Evolutionary conservation across 1,140 invertebrate species (phyloP).

Genomic region (Bombus waltoni): DNA sequence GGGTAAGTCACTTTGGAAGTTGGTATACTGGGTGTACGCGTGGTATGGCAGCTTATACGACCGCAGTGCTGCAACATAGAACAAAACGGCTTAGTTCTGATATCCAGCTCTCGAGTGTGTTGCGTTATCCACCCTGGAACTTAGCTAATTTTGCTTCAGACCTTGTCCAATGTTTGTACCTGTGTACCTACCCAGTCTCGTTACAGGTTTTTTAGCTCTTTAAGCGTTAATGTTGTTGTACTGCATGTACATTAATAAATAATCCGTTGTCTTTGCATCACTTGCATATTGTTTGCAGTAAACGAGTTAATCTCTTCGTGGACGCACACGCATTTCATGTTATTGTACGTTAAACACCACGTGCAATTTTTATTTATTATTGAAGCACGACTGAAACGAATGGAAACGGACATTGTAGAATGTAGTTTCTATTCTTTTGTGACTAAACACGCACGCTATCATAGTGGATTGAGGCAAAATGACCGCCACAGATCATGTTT

Average conservation of each 20-base stretch:
- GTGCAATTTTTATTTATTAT: no score
- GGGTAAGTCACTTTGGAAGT: slow-evolving; percentile 69
- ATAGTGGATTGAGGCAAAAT: no score
- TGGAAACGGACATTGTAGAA: background rate
- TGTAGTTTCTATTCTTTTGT: no score
- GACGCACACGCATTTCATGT: no score
- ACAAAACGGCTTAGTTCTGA: slow-evolving; percentile 70
- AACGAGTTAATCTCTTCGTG: no score
- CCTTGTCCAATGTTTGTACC: slow-evolving; percentile 34
- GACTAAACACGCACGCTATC: no score
- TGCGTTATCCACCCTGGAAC: slow-evolving; percentile 61
- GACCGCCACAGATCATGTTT: no score
- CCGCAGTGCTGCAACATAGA: slow-evolving; percentile 37
- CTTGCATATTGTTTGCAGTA: background rate
- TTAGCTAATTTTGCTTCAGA: slow-evolving; percentile 72
- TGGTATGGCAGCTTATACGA: slow-evolving; percentile 34
- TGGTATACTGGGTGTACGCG: slow-evolving; percentile 44
- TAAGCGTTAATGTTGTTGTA: background rate
- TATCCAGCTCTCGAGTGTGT: slow-evolving; percentile 60
- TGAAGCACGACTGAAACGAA: background rate
- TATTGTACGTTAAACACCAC: no score
- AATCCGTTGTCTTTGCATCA: background rate
- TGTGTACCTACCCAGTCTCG: slow-evolving; percentile 14
- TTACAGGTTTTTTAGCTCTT: slow-evolving; percentile 18
- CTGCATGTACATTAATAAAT: background rate